Base-by-base conservation (phyloP, 1,140 invertebrate species). In the Popillia japonica region DNA sequence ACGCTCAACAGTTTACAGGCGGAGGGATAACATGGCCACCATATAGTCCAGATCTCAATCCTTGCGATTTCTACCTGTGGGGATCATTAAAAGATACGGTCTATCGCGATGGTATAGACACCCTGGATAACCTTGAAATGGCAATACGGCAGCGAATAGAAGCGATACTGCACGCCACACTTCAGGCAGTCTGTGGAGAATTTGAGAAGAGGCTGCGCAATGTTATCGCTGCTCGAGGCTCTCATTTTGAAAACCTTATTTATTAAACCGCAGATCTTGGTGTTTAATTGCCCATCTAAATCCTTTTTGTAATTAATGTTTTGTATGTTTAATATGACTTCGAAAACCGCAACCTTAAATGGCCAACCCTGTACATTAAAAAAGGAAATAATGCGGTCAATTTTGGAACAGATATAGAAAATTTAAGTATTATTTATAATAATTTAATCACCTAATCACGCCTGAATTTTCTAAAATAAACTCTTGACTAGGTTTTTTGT, bases 201-300 rank as follows among this genome's bases (percentile, higher is more conserved):
- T 64, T 64, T 64, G 59, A 64, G n/a, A 22, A 64, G 59, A 64
- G 59, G 17, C 22, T 48, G 44, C 44, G 6, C 3, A 10, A 48
- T n/a, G 44, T 9, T 48, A 48, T 48, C 9, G 59, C 22, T 64
- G 17, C 2, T 64, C 10, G 59, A 23, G 17, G 59, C 59, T 64
- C 6, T 22, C n/a, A 64, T 17, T 64, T 64, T 17, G 59, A 64
- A 64, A 64, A 64, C 59, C 20, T 64, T 0, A 64, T 64, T 64
- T 23, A 20, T 64, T 64, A 64, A 23, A 23, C 4, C 6, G 59
- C n/a, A 64, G 0, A 64, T 64, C 8, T 64, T 64, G 22, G 6
- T 64, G 59, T 64, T 64, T 64, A 64, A 20, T 64, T 64, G 17
- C n/a, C 20, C 22, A 64, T 22, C 20, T 64, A 64, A 64, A 23